These are phyloP conservation scores for Catagonus wagneri DNA, from an alignment of 2,113 vertebrate species.

Conservation along the genomic window DNA sequence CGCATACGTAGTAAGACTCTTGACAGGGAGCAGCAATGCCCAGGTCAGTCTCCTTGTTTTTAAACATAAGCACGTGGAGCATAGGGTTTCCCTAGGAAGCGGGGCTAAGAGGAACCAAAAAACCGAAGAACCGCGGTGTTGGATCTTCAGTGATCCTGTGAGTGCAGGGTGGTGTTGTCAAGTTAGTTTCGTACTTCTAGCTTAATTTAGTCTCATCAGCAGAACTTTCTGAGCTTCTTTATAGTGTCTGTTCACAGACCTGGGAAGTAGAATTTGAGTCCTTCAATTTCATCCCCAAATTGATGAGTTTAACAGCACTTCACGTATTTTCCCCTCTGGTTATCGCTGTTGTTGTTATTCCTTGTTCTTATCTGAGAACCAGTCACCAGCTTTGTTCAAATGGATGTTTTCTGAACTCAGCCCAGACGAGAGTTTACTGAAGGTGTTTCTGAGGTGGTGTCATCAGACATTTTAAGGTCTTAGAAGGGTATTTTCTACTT, in stretches of 20 bases:
- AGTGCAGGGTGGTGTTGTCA: not conserved
- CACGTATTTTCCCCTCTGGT: not conserved
- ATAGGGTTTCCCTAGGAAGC: not conserved
- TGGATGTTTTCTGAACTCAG: constrained; percentile 46
- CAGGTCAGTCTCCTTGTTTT: not conserved
- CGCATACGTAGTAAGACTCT: not conserved
- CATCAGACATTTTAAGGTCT: not conserved
- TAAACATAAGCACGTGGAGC: not conserved
- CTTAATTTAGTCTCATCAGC: not conserved
- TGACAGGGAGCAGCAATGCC: not conserved
- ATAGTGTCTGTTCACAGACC: not conserved
- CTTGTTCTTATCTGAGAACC: not conserved
- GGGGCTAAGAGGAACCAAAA: not conserved
- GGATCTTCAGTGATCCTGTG: not conserved
- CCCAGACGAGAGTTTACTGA: not conserved
- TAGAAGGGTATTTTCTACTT: not conserved
- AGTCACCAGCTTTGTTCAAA: not conserved
- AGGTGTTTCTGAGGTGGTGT: not conserved
- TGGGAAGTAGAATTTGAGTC: not conserved
- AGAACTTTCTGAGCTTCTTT: not conserved
- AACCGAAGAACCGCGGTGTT: not conserved
- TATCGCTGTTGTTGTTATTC: not conserved
- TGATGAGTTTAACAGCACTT: not conserved
- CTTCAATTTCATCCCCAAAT: constrained; percentile 35
- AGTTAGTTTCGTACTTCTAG: not conserved